Conservation (phyloP, 2,888 invertebrate genomes). For the Eledona agricola region DNA sequence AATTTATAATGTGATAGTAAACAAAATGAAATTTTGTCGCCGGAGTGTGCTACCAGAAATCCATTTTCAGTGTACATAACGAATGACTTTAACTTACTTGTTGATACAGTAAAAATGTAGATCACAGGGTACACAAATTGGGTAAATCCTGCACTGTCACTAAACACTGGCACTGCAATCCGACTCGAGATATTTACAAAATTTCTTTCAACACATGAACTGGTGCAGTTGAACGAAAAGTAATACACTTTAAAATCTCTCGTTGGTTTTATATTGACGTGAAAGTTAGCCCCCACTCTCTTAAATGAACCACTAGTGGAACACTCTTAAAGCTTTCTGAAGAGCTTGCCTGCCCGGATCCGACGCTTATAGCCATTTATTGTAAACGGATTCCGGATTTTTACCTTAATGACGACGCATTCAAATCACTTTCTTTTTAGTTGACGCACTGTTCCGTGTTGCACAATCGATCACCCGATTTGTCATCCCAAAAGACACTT, state of each 20-base stretch:
- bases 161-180: slow-evolving; percentile 36
- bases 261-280: slow-evolving; percentile 63
- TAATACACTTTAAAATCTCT: slow-evolving; percentile 62
- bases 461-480: slow-evolving; percentile 48
- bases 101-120: slow-evolving; percentile 28
- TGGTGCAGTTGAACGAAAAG: slow-evolving; percentile 54
- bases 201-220: slow-evolving; percentile 29
- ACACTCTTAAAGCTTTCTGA: slow-evolving; percentile 51
- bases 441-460: slow-evolving; percentile 49
- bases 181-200: slow-evolving; percentile 7
- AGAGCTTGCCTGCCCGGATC: slow-evolving; percentile 50
- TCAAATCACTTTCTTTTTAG: slow-evolving; percentile 53
- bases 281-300: slow-evolving; percentile 62
- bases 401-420: slow-evolving; percentile 48
- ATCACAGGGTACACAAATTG: slow-evolving; percentile 12
- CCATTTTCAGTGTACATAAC: too few species aligned
- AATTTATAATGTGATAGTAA: too few species aligned
- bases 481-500: slow-evolving; percentile 48
- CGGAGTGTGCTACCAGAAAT: too few species aligned
- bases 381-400: slow-evolving; percentile 52
- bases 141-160: slow-evolving; percentile 43
- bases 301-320: slow-evolving; percentile 52
- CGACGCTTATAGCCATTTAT: slow-evolving; percentile 39
- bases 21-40: too few species aligned
- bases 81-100: slow-evolving; percentile 42